A percentile compares a stretch with the other conserved stretches of the same genome.
Conservation (phyloP, 1,140 invertebrate species). For the Ceratitis capitata region DNA sequence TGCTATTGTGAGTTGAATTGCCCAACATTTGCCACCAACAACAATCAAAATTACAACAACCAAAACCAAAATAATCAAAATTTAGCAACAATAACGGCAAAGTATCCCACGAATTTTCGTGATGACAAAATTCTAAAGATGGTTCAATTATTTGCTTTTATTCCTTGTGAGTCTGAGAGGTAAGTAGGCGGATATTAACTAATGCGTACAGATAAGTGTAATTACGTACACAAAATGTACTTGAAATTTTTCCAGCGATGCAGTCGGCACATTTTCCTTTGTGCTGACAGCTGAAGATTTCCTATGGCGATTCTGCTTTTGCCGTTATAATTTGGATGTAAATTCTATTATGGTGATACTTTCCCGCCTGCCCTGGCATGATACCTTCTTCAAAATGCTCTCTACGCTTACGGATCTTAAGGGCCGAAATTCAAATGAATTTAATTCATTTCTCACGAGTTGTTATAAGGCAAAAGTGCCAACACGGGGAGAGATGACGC, state of each 20-base stretch:
- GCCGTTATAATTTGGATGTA: slow-evolving; percentile 83
- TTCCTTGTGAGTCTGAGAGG: slow-evolving; percentile 81
- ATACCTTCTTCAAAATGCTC: slow-evolving; percentile 87
- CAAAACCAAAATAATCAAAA: background rate
- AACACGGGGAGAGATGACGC: slow-evolving; percentile 64
- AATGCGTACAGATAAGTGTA: background rate
- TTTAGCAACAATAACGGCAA: slow-evolving; percentile 73
- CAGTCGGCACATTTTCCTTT: slow-evolving; percentile 76
- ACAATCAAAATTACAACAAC: too few species aligned
- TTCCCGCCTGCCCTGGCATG: slow-evolving; percentile 91
- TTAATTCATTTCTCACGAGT: slow-evolving; percentile 71
- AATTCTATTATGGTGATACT: slow-evolving; percentile 78
- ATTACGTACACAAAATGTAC: too few species aligned
- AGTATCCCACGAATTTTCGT: slow-evolving; percentile 76
- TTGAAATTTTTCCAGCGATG: slow-evolving; percentile 3
- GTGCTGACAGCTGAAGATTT: slow-evolving; percentile 89
- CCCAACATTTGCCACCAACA: background rate
- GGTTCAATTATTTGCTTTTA: slow-evolving; percentile 80
- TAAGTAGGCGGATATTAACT: slow-evolving; percentile 62
- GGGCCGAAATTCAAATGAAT: slow-evolving; percentile 43
- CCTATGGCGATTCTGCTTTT: slow-evolving; percentile 94
- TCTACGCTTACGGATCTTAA: slow-evolving; percentile 37
- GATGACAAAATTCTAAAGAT: slow-evolving; percentile 75
- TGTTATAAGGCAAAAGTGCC: slow-evolving; percentile 72
- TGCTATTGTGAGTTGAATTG: background rate